These are phyloP conservation scores for Graptemys geographica DNA, from an alignment of 2,797 vertebrate species.

Conservation along the genomic window DNA sequence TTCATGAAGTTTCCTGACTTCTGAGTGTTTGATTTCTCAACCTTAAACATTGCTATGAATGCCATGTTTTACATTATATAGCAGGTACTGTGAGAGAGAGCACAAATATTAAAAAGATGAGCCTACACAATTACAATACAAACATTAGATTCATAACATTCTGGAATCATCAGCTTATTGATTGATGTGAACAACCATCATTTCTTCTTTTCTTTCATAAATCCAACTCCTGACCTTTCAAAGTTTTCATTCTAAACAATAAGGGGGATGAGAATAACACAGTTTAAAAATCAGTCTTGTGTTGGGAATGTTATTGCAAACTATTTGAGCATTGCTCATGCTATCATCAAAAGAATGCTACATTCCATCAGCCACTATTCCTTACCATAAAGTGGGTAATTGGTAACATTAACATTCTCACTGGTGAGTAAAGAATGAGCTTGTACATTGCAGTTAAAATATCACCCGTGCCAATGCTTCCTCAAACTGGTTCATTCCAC, in stretches of 20 bases:
- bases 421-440: constrained; percentile 17
- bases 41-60: not conserved
- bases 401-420: constrained; percentile 41
- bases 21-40: not conserved
- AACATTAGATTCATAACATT: not conserved
- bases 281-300: constrained; percentile 16
- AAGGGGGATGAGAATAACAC: not conserved
- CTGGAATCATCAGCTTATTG: not conserved
- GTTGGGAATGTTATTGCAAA: not conserved
- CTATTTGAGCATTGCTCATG: constrained; percentile 17
- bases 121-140: not conserved
- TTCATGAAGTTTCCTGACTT: not conserved
- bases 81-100: not conserved
- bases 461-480: not conserved
- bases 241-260: not conserved
- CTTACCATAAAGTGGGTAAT: constrained; percentile 27
- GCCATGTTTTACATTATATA: not conserved
- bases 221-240: not conserved
- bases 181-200: not conserved
- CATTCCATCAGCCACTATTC: constrained; percentile 30
- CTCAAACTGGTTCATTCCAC: not conserved
- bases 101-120: not conserved
- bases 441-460: not conserved
- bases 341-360: not conserved
- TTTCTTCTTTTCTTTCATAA: not conserved